Percentiles rank a stretch among this genome's conserved stretches.
Evolutionary conservation across 2,113 vertebrate species (phyloP).

Genomic region (Centropus unirufus): DNA sequence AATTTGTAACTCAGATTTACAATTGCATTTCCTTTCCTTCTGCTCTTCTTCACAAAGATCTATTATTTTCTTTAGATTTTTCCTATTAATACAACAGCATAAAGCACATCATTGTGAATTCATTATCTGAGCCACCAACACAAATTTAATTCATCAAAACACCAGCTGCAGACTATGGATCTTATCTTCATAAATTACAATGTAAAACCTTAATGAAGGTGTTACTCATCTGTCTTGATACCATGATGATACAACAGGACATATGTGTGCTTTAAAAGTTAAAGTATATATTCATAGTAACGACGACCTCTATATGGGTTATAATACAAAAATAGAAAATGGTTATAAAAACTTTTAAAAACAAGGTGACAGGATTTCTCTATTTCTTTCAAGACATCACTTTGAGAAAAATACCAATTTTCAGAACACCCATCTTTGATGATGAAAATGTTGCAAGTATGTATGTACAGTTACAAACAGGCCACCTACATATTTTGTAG

Average conservation of each 20-base stretch:
- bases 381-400: neutral
- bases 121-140: constrained; percentile 30
- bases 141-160: constrained; percentile 44
- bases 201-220: constrained; percentile 61
- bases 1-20: neutral
- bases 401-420: neutral
- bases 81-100: neutral
- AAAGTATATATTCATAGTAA: constrained; percentile 41
- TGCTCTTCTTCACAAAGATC: neutral
- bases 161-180: constrained; percentile 23
- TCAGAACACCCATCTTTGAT: constrained; percentile 7
- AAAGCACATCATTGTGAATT: constrained; percentile 43
- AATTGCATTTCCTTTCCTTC: neutral
- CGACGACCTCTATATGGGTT: neutral
- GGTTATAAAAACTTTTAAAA: constrained; percentile 56
- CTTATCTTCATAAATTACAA: constrained; percentile 57
- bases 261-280: constrained; percentile 55
- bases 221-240: constrained; percentile 56
- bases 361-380: constrained; percentile 8
- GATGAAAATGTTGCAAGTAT: constrained; percentile 1
- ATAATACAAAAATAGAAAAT: constrained; percentile 50
- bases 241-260: constrained; percentile 39
- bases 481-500: neutral
- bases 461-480: neutral
- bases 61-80: constrained; percentile 11